Conservation (phyloP, 2,888 invertebrate genomes). For the Unio pictorum region DNA sequence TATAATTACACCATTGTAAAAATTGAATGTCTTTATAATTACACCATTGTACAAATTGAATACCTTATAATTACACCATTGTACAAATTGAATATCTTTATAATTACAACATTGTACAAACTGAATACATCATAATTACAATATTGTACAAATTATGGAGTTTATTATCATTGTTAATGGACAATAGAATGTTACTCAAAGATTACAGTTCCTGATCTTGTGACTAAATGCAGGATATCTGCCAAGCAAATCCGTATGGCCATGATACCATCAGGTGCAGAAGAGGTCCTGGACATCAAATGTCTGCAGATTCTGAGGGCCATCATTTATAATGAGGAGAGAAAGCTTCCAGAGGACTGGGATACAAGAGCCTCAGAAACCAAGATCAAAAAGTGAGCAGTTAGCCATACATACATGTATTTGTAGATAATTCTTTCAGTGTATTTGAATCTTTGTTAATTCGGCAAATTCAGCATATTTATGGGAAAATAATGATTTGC, state of each 20-base stretch:
- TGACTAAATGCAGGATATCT: slow-evolving; percentile 49
- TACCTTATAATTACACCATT: too few species aligned
- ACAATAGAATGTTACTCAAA: too few species aligned
- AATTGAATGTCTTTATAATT: too few species aligned
- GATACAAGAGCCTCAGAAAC: slow-evolving; percentile 51
- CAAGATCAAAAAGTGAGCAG: slow-evolving; percentile 58
- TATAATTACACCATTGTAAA: too few species aligned
- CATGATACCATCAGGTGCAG: slow-evolving; percentile 23
- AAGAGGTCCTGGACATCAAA: slow-evolving; percentile 66
- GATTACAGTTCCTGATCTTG: too few species aligned
- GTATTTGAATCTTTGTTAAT: neutral
- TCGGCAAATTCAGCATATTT: neutral
- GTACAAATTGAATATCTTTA: too few species aligned
- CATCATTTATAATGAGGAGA: slow-evolving; percentile 69
- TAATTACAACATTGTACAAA: too few species aligned
- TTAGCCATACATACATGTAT: neutral
- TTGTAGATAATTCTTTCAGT: neutral
- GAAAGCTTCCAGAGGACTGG: slow-evolving; percentile 68
- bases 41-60: too few species aligned
- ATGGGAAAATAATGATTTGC: neutral
- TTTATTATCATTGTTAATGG: too few species aligned
- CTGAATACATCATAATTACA: too few species aligned
- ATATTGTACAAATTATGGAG: too few species aligned
- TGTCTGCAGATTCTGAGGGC: slow-evolving; percentile 69
- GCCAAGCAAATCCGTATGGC: slow-evolving; percentile 46